Base-by-base conservation (phyloP, 2,888 invertebrate genomes). In the Capitulum mitella region DNA sequence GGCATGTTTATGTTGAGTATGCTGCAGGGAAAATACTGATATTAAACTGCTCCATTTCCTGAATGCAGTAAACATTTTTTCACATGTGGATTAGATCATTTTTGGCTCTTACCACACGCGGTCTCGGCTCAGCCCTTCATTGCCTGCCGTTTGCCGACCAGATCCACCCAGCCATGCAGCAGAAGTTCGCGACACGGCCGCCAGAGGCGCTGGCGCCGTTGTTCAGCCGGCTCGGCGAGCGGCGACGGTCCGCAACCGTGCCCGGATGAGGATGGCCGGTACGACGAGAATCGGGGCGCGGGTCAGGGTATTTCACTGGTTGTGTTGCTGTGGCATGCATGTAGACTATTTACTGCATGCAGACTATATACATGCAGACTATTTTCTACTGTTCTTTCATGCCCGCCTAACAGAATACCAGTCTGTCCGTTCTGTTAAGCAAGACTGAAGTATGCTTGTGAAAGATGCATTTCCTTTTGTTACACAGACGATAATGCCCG, bases 221-320 rank as follows among this genome's bases (percentile, higher is more conserved):
- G 70, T 70, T 22, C 70, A 70, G 70, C 70, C 70, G 70, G 70
- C 40, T 22, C 70, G 70, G 0, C 70, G 70, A 8, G 70, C 70
- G 26, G 70, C 70, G 5, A 70, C 70, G 19, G 70, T 26, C 19
- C 37, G 40, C 37, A 70, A 70, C 70, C 70, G 70, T 1, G 26
- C 22, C 70, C 19, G 70, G 22, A 70, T 29, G 29, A 70, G 70
- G 40, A 70, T 70, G 70, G 70, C 37, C 14, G 70, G 70, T 70
- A 43, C 43, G 43, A 8, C 43, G 5, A 8, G 43, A 43, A 43
- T 8, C 43, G 12, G n/a, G n/a, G n/a, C n/a, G n/a, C n/a, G n/a
- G n/a, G n/a, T n/a, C n/a, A n/a, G n/a, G n/a, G n/a, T n/a, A n/a
- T n/a, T n/a, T n/a, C n/a, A n/a, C n/a, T n/a, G n/a, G n/a, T n/a